These are phyloP conservation scores for Eumeta japonica DNA, from an alignment of 1,140 invertebrate species.

Conservation along the genomic window DNA sequence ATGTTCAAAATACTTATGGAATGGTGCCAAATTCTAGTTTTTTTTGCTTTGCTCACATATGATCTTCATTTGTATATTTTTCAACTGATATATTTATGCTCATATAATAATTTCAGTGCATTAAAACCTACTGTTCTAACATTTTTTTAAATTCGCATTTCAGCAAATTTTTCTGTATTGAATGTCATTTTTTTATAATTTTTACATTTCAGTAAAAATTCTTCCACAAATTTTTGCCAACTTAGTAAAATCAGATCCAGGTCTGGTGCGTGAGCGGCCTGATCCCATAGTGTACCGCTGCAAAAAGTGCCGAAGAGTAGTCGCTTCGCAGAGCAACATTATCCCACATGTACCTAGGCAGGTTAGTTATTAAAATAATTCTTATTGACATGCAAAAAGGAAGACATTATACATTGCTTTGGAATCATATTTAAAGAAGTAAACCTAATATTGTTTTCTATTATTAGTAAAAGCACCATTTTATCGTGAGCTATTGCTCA, in stretches of 20 bases:
- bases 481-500: no score
- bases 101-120: neutral
- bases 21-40: no score
- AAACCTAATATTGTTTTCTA: no score
- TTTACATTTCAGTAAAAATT: slow-evolving; percentile 70
- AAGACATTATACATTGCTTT: no score
- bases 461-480: no score
- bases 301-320: slow-evolving; percentile 73
- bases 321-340: slow-evolving; percentile 76
- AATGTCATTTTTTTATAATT: neutral
- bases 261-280: slow-evolving; percentile 70
- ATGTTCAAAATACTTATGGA: no score
- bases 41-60: no score
- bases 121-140: neutral
- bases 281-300: slow-evolving; percentile 81
- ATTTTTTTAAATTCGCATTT: neutral
- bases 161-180: neutral
- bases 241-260: slow-evolving; percentile 77
- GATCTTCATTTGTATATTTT: no score
- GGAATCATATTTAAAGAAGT: no score
- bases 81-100: slow-evolving; percentile 2
- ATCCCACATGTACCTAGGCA: slow-evolving; percentile 66
- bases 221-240: slow-evolving; percentile 74
- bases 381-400: no score
- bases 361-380: no score